A percentile compares a stretch with the other conserved stretches of the same genome.
phyloP scores from a whole-genome alignment of 2,113 vertebrate genomes.

The Romanogobio albipinnatus region DNA sequence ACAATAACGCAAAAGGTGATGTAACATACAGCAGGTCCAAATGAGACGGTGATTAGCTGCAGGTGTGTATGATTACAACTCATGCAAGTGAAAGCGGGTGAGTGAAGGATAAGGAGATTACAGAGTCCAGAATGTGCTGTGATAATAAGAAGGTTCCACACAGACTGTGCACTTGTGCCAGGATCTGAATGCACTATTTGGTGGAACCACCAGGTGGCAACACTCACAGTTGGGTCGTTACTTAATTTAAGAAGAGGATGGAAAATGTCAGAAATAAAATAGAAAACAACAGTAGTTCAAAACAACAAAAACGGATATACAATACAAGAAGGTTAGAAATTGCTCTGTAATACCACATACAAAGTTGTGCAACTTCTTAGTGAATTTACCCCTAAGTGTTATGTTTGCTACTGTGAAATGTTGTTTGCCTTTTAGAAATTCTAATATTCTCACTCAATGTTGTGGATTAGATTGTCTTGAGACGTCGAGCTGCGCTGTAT shows the following conservation, averaged over 20 bases:
- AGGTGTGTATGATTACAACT: no score
- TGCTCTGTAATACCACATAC: neutral
- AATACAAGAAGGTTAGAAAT: neutral
- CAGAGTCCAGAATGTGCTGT: no score
- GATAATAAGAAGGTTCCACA: no score
- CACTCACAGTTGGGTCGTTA: neutral
- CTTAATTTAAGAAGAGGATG: neutral
- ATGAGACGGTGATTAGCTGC: no score
- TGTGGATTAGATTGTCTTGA: constrained; percentile 29
- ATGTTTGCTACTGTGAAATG: neutral
- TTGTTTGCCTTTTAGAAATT: neutral
- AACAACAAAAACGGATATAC: neutral
- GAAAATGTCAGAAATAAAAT: neutral
- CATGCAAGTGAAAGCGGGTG: no score
- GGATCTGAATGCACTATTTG: no score
- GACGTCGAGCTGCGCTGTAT: constrained; percentile 72
- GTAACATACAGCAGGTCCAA: no score
- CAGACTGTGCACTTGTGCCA: no score
- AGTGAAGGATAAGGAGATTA: no score
- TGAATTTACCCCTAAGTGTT: neutral
- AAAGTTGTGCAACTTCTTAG: neutral
- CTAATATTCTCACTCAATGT: neutral
- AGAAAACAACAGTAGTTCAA: neutral
- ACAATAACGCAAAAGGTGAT: no score
- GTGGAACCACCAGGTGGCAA: neutral